Percentiles rank a stretch among this genome's conserved stretches.
Conservation (phyloP, 2,113 vertebrate species). For the Camelus bactrianus region DNA sequence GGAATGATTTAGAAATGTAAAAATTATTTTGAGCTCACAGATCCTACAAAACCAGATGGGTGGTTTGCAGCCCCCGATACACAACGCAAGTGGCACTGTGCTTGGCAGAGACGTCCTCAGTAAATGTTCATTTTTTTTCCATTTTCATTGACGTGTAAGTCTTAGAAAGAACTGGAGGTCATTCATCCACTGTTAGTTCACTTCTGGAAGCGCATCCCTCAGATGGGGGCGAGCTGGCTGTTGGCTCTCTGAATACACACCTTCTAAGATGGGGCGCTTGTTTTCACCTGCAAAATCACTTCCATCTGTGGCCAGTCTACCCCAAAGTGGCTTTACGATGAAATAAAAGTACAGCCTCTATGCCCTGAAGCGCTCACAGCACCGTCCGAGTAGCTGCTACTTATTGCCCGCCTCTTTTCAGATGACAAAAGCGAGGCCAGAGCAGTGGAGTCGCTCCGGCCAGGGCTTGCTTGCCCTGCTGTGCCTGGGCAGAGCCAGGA, state of each 20-base stretch:
- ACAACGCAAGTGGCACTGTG: rapidly evolving
- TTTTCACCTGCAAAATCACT: not conserved
- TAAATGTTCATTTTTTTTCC: not conserved
- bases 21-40: not conserved
- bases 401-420: not conserved
- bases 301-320: not conserved
- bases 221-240: not conserved
- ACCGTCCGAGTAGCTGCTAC: rapidly evolving
- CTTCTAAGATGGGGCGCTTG: not conserved
- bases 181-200: not conserved
- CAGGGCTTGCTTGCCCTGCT: no score
- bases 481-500: not conserved
- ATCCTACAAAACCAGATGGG: not conserved
- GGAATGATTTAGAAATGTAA: not conserved
- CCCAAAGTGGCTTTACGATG: not conserved
- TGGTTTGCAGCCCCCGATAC: not conserved
- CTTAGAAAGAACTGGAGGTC: not conserved
- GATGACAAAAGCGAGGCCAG: not conserved
- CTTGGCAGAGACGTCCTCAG: not conserved
- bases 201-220: not conserved
- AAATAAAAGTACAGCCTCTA: not conserved
- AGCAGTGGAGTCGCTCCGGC: not conserved
- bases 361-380: not conserved
- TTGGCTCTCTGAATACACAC: not conserved
- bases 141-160: not conserved